Conservation (phyloP, 2,888 invertebrate species). For the Allolobophora icterica region DNA sequence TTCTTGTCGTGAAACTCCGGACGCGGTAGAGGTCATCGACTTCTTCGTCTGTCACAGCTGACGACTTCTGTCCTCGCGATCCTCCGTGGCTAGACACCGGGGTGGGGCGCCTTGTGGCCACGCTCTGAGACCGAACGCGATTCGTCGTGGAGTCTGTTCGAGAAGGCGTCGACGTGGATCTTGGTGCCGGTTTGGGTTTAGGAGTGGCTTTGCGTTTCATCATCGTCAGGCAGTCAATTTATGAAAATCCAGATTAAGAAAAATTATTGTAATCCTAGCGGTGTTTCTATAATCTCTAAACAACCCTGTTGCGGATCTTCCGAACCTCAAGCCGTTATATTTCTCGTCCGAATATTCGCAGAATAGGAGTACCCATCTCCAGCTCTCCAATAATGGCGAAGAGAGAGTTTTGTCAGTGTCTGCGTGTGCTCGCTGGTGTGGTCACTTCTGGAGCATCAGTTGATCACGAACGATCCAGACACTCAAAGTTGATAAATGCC, state of each 20-base stretch:
- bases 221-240: not conserved
- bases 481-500: not conserved
- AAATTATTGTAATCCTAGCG: not conserved
- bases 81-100: not conserved
- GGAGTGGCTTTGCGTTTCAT: constrained; percentile 21
- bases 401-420: too few species aligned
- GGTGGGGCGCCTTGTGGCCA: constrained; percentile 32
- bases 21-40: constrained; percentile 73
- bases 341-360: too few species aligned
- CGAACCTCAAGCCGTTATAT: too few species aligned
- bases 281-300: not conserved
- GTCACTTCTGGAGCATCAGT: not conserved
- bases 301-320: too few species aligned
- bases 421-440: too few species aligned
- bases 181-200: not conserved
- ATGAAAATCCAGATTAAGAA: not conserved
- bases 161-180: not conserved
- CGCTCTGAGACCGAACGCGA: constrained; percentile 26
- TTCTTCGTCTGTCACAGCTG: not conserved
- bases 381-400: too few species aligned
- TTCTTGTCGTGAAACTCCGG: constrained; percentile 90
- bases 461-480: not conserved
- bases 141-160: not conserved
- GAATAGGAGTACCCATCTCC: too few species aligned
- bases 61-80: not conserved